Percentiles rank a stretch among this genome's conserved stretches.
phyloP scores from a whole-genome alignment of 2,888 invertebrate species.

The Tillus elongatus region DNA sequence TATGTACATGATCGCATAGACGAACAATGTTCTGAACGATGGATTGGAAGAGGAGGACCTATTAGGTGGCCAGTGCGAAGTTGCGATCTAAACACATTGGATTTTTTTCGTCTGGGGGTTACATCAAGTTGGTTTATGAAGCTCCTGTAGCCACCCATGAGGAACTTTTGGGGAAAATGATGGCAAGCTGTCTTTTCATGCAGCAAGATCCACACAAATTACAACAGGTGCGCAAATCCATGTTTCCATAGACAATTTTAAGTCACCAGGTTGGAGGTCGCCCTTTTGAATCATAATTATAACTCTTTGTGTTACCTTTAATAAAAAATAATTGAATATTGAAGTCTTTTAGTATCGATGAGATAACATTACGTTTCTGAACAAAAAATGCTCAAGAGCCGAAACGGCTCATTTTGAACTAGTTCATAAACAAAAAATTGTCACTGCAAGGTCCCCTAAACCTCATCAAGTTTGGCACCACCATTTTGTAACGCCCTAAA shows the following conservation, averaged over 20 bases:
- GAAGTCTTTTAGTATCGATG: too few relatives aligned
- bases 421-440: background rate
- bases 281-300: background rate
- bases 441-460: conserved; percentile 1
- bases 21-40: background rate
- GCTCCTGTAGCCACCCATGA: background rate
- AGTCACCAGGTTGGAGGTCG: background rate
- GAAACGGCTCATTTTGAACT: background rate
- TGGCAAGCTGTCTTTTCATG: background rate
- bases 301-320: too few relatives aligned
- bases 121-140: background rate
- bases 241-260: too few relatives aligned
- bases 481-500: too few relatives aligned
- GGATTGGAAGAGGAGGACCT: conserved; percentile 4
- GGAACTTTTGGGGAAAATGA: conserved; percentile 1
- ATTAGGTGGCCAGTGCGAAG: conserved; percentile 3
- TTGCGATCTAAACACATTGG: background rate
- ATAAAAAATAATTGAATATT: too few relatives aligned
- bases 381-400: too few relatives aligned
- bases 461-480: background rate
- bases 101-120: background rate
- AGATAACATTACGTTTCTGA: too few relatives aligned
- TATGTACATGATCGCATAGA: background rate
- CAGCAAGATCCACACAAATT: conserved; percentile 2
- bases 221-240: too few relatives aligned